phyloP scores from a whole-genome alignment of 2,797 vertebrate species.

The Xenopus petersii region DNA sequence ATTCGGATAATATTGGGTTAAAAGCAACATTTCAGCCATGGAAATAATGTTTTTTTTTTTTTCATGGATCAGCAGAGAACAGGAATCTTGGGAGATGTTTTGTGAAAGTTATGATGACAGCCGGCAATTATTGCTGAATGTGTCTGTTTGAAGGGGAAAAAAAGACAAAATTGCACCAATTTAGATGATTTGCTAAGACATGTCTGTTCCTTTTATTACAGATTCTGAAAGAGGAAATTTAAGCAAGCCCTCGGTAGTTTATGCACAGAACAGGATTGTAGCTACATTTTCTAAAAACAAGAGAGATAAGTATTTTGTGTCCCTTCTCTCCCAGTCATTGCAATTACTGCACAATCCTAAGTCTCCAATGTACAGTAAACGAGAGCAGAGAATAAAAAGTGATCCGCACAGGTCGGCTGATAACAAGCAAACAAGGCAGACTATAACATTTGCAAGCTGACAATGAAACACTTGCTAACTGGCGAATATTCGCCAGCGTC shows the following conservation, averaged over 20 bases:
- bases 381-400: not conserved
- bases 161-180: constrained; percentile 47
- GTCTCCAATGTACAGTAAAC: constrained; percentile 2
- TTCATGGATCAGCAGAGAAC: constrained; percentile 34
- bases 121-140: constrained; percentile 47
- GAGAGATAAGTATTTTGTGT: not conserved
- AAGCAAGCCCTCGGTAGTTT: constrained; percentile 14
- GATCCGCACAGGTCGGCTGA: not conserved
- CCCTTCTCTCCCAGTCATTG: not conserved
- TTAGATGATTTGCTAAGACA: constrained; percentile 34
- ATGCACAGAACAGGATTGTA: constrained; percentile 19
- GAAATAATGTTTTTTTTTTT: constrained; percentile 31
- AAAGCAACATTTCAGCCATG: constrained; percentile 1
- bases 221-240: constrained; percentile 38
- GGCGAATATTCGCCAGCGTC: too few relatives aligned
- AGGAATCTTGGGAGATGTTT: constrained; percentile 32
- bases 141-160: constrained; percentile 39
- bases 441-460: not conserved
- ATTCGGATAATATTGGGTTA: constrained; percentile 10
- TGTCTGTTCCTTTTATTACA: constrained; percentile 38
- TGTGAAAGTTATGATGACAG: constrained; percentile 47
- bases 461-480: not conserved
- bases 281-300: constrained; percentile 20
- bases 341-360: not conserved
- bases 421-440: not conserved